Evolutionary conservation across 2,113 vertebrate genomes (phyloP).

Genomic region (Progne subis): DNA sequence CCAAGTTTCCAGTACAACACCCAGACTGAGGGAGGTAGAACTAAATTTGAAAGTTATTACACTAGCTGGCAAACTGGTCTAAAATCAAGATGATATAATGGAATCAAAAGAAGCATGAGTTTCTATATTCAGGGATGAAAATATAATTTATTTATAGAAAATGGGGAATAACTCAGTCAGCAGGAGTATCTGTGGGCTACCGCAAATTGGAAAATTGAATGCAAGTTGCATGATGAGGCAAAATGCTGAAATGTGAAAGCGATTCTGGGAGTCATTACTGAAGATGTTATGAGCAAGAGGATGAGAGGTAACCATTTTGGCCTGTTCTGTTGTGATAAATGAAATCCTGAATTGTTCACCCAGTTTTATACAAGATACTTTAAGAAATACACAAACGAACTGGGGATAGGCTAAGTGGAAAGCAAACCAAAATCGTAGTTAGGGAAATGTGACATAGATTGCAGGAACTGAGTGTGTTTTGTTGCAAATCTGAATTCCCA

Average conservation of each 20-base stretch:
- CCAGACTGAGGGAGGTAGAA: background rate
- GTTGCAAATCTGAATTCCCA: background rate
- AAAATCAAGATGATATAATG: background rate
- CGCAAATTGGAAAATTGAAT: background rate
- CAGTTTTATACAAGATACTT: background rate
- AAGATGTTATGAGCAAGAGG: background rate
- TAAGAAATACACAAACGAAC: background rate
- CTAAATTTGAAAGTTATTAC: background rate
- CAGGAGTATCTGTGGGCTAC: background rate
- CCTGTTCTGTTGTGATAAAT: background rate
- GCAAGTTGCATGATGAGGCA: background rate
- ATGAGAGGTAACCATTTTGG: background rate
- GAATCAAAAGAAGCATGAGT: background rate
- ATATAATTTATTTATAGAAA: background rate
- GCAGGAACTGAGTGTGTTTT: background rate
- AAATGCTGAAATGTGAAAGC: background rate
- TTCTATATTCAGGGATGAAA: background rate
- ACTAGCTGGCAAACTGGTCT: background rate
- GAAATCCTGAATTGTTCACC: background rate
- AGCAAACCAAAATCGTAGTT: background rate
- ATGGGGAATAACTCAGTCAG: background rate
- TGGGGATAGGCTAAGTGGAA: background rate
- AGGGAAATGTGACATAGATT: background rate
- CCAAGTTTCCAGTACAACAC: conserved; percentile 2
- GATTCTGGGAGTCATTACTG: background rate